Conservation (phyloP, 2,113 vertebrate species). For the Xenopus borealis region DNA sequence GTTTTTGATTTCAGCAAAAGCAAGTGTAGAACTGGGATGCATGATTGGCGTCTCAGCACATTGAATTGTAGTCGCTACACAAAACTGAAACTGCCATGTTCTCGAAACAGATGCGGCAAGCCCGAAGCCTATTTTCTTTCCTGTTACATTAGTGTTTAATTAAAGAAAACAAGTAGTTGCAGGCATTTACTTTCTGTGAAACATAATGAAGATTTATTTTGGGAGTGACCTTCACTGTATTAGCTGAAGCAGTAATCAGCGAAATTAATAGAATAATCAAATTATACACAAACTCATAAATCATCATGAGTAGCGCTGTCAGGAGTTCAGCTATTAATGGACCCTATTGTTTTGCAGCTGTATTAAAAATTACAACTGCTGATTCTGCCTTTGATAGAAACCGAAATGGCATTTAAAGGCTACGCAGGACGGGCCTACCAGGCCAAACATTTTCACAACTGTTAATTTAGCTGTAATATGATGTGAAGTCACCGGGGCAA, state of each 20-base stretch:
- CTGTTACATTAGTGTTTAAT: constrained; percentile 83
- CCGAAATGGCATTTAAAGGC: constrained; percentile 76
- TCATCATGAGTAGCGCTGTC: constrained; percentile 71
- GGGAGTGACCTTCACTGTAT: constrained; percentile 81
- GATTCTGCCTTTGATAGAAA: constrained; percentile 70
- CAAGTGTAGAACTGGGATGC: background rate
- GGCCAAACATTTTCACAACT: constrained; percentile 72
- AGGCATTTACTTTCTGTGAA: constrained; percentile 75
- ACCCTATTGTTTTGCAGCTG: constrained; percentile 73
- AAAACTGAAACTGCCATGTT: constrained; percentile 33
- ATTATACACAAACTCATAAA: constrained; percentile 88
- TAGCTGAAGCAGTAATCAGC: constrained; percentile 80
- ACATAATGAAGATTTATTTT: constrained; percentile 86
- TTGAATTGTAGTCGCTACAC: constrained; percentile 50
- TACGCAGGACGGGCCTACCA: constrained; percentile 53
- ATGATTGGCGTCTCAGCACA: constrained; percentile 50
- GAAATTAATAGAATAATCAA: constrained; percentile 91
- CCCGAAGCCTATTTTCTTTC: constrained; percentile 65
- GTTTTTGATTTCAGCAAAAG: background rate
- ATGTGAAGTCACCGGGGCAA: constrained; percentile 70
- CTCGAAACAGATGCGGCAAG: constrained; percentile 54
- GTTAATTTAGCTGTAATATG: constrained; percentile 73
- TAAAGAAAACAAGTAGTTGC: constrained; percentile 81
- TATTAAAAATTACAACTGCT: constrained; percentile 71
- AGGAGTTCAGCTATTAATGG: constrained; percentile 74